Evolutionary conservation across 2,797 vertebrate species (phyloP), one percentile per base, ranked within the genome.

Genomic region (Oreonectes daqikongensis): DNA sequence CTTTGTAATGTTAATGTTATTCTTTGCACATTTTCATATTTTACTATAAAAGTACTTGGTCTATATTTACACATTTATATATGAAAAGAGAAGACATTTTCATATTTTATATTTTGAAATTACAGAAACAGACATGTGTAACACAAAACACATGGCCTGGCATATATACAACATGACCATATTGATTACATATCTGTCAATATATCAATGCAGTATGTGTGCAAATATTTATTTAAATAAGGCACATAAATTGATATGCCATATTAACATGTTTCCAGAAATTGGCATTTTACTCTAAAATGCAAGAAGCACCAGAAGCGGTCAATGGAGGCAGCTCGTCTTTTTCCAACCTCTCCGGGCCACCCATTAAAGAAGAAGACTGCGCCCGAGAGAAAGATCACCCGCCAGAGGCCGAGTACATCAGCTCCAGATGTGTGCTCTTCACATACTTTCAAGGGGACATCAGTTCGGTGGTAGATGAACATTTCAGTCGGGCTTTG

Each of bases 361-460:
- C 95, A 82, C 93, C 91, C n/a, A 98, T 99, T 85, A 98, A 99
- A 81, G 97, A 98, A 81, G 96, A 98, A 65, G 94, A 95, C 78
- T 90, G 92, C 81, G 92, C 90, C 75, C 90, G 93, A 9, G 96
- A 98, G 88, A 98, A 98, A 89, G 97, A 99, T 87, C 93, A 93
- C 74, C 95, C 95, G 1, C 96, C 96, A 0, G 96, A 98, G 79
- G 96, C 97, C 0, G 97, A 99, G 89, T 98, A 99, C 90, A 93
- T 99, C 92, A 97, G 84, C 89, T 95, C 97, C 75, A 93, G 96
- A 81, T 99, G 97, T 66, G 95, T 99, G 69, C 94, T 99, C 77
- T 98, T 99, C 92, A 98, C 96, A 30, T 99, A 99, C 86, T 98
- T 99, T 89, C 96, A 98, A 81, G 97, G 97, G 15, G 97, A 99